Conservation (phyloP, 2,888 invertebrate genomes). For the Lasioglossum calceatum region DNA sequence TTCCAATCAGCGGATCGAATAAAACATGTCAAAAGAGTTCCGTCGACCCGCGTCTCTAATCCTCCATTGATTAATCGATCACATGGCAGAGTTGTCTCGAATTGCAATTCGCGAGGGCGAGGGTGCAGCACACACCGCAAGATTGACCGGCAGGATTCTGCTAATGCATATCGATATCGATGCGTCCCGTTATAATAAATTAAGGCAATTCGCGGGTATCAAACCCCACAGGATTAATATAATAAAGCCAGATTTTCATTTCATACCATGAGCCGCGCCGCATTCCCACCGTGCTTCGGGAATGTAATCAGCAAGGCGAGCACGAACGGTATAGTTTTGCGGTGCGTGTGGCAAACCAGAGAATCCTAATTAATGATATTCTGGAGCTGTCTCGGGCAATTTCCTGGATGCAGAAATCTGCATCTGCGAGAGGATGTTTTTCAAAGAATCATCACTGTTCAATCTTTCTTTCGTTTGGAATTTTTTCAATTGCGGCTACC, state of each 20-base stretch:
- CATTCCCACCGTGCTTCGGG: no score
- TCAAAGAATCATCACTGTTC: background rate
- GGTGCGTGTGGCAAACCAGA: no score
- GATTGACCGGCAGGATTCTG: background rate
- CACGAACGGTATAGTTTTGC: no score
- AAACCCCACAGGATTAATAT: background rate
- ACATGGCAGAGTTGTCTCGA: background rate
- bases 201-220: background rate
- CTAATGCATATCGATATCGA: conserved; percentile 12
- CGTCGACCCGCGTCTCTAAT: background rate
- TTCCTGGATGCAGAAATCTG: background rate
- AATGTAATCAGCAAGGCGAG: no score
- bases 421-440: background rate
- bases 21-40: background rate
- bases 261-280: no score
- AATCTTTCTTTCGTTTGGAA: background rate
- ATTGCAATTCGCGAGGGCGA: background rate
- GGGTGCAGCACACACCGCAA: no score
- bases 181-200: background rate
- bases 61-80: background rate
- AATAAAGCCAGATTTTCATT: background rate
- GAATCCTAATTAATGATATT: background rate
- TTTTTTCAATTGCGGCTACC: background rate
- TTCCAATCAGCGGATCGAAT: background rate
- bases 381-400: background rate